Evolutionary conservation across 30 jellyfish, hydroid and myxozoan species (phyloP).

Genomic region (Aurelia aurita complex sp. Pacific): DNA sequence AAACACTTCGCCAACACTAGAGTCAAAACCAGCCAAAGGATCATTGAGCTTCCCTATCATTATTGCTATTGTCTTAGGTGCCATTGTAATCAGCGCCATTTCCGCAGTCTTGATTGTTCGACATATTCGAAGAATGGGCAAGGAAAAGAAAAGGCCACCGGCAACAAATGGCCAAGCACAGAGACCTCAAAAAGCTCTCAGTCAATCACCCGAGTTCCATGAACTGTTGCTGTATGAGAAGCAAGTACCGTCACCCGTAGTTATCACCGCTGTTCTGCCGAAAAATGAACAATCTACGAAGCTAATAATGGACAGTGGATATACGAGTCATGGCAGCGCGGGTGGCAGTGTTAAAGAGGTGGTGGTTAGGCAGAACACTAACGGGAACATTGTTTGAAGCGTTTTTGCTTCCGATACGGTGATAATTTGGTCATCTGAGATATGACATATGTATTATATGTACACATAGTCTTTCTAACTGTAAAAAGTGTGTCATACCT

Average conservation of each 20-base stretch:
- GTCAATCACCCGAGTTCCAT: conserved; percentile 45
- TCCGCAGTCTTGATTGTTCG: conserved; percentile 59
- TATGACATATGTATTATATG: not conserved
- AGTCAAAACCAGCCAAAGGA: conserved; percentile 22
- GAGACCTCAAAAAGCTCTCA: not conserved
- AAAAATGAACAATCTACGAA: conserved; percentile 30
- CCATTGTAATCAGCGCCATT: conserved; percentile 56
- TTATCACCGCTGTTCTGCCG: not conserved
- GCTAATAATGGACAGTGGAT: conserved; percentile 62
- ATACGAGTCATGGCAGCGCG: conserved; percentile 72
- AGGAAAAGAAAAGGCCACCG: conserved; percentile 14
- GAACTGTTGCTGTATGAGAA: conserved; percentile 37
- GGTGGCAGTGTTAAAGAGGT: conserved; percentile 62
- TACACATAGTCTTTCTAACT: not conserved
- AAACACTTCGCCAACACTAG: conserved; percentile 2
- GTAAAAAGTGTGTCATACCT: not conserved
- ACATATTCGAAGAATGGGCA: conserved; percentile 51
- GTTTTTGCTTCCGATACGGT: no score
- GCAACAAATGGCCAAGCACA: not conserved
- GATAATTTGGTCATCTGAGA: no score
- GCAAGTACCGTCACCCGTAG: conserved; percentile 24
- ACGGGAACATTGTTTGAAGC: no score
- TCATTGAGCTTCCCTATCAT: conserved; percentile 74
- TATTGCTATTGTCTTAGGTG: conserved; percentile 71
- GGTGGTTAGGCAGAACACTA: conserved; percentile 13